phyloP scores from a whole-genome alignment of 2,888 invertebrate species.

The Rhagonycha fulva region DNA sequence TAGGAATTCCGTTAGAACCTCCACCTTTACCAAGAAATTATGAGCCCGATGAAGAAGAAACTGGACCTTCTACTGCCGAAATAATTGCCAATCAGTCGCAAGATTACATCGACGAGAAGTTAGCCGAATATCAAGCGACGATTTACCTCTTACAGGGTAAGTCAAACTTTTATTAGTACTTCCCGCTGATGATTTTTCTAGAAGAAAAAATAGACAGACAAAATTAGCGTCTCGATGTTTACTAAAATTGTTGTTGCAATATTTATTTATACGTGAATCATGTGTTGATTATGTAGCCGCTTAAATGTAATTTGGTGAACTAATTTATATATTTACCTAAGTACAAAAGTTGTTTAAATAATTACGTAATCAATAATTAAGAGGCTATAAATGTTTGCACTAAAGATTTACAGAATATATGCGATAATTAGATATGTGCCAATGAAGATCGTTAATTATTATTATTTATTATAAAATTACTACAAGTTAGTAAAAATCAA shows the following conservation, averaged over 20 bases:
- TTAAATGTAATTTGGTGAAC: background rate
- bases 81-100: constrained; percentile 93
- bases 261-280: background rate
- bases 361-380: background rate
- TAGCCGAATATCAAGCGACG: constrained; percentile 91
- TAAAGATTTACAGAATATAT: background rate
- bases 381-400: background rate
- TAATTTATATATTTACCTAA: background rate
- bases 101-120: constrained; percentile 91
- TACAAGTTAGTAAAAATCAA: too few relatives aligned
- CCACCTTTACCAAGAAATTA: constrained; percentile 55
- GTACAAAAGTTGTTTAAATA: background rate
- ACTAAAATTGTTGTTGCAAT: background rate
- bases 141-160: constrained; percentile 88
- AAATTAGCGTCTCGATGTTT: background rate
- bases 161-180: constrained; percentile 40
- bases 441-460: background rate
- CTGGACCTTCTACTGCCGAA: constrained; percentile 86
- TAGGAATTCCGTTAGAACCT: constrained; percentile 77
- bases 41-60: constrained; percentile 69
- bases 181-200: too few relatives aligned
- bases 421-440: background rate
- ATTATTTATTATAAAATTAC: too few relatives aligned
- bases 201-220: background rate
- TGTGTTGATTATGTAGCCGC: background rate